phyloP scores from a whole-genome alignment of 2,797 vertebrate genomes.

The Fringilla coelebs region DNA sequence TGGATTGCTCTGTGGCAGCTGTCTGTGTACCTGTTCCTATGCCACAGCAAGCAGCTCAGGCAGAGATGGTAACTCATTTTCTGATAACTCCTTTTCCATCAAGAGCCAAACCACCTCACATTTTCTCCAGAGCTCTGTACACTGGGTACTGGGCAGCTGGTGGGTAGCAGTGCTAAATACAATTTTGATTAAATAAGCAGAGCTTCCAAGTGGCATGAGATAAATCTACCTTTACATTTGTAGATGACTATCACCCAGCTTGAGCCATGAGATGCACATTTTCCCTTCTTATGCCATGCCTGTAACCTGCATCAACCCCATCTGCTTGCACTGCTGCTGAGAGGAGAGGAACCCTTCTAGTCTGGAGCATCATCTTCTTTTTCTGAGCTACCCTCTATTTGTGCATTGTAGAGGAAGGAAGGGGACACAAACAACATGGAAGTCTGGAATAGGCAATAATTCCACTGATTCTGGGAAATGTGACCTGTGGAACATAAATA shows the following conservation, averaged over 20 bases:
- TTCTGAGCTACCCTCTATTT: background rate
- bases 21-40: background rate
- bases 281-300: background rate
- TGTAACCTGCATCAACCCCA: fast-evolving
- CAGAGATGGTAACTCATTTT: background rate
- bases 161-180: background rate
- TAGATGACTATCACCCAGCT: background rate
- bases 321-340: background rate
- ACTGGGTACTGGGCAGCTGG: background rate
- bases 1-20: background rate
- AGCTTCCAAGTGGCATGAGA: background rate
- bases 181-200: background rate
- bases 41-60: background rate
- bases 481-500: background rate
- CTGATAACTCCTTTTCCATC: background rate
- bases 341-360: background rate
- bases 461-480: background rate
- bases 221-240: background rate
- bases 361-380: background rate
- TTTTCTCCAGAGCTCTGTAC: background rate
- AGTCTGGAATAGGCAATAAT: background rate
- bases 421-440: background rate
- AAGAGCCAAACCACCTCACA: background rate
- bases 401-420: background rate
- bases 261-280: background rate